Evolutionary conservation across 2,888 invertebrate species (phyloP), one percentile per base, ranked within the genome.

Genomic region (Oscheius sp.): DNA sequence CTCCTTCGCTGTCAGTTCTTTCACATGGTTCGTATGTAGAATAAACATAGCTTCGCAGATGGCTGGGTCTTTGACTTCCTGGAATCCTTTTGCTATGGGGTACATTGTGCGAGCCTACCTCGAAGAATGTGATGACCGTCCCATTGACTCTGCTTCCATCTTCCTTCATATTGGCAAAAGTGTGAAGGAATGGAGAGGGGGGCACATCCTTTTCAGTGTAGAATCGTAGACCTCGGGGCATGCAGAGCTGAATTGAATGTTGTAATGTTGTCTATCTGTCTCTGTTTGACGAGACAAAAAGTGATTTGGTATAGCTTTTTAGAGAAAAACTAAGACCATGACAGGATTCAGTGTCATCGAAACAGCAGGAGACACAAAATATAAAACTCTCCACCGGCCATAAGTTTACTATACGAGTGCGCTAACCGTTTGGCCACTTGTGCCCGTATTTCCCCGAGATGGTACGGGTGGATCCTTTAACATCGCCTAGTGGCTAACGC

Each of bases 11-110:
- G 87, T 85, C 62, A 88, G 75, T 66, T 87, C 83, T 48, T 80
- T 74, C 59, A 89, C 88, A 81, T 90, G 90, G 89, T 90, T 90
- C 90, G 93, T 94, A 92, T 96, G 96, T 84, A 97, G 92, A 51
- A 95, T 95, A 90, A 96, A 95, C 94, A 98, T 96, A 70, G 96
- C 96, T 87, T 94, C 94, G 90, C 96, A 95, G 85, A 98, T 96
- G 90, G 95, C 94, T 70, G 93, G 92, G 90, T 96, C 95, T 74
- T 93, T 93, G 82, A 97, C 95, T 92, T 96, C 83, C 83, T 85
- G 59, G 3, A 2, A 4, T 33, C 3, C 7, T 42, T 42, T 42
- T 42, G 42, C 7, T 42, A 42, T 42, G 3, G 29, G 5, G 29
- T 55, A n/a, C 10, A 5, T n/a, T 55, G 29, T 42, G 7, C 37